These are phyloP conservation scores for Eulemur rubriventer DNA, from an alignment of 2,797 vertebrate species.

Conservation along the genomic window DNA sequence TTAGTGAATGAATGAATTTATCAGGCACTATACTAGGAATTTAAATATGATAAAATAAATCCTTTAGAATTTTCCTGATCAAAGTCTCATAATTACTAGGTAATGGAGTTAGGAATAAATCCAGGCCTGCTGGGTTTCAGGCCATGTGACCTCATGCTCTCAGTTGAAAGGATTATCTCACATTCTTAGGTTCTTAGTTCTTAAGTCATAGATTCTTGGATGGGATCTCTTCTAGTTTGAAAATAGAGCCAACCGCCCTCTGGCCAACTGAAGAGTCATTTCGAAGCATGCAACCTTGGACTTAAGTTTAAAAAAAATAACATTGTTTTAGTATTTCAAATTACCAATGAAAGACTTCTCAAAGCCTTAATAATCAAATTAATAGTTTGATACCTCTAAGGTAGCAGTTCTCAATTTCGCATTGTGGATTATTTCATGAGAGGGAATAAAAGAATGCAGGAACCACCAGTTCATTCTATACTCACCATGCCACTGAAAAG, in stretches of 20 bases:
- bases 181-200: not conserved
- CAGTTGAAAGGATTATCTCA: not conserved
- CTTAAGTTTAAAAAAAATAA: conserved; percentile 37
- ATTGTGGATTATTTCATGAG: conserved; percentile 18
- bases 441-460: not conserved
- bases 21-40: not conserved
- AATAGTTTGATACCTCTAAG: conserved; percentile 19
- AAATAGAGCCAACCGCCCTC: not conserved
- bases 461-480: not conserved
- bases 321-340: conserved; percentile 44
- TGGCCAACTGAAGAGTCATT: conserved; percentile 24
- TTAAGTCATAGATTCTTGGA: not conserved
- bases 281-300: conserved; percentile 11
- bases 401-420: not conserved
- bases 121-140: not conserved
- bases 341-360: conserved; percentile 9
- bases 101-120: not conserved
- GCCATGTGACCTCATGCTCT: not conserved
- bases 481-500: conserved; percentile 25
- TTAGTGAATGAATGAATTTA: not conserved
- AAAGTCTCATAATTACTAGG: not conserved
- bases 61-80: not conserved
- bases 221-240: not conserved
- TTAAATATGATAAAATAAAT: not conserved
- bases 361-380: conserved; percentile 35